Evolutionary conservation across 2,797 vertebrate species (phyloP).

Genomic region (Esox masquinongy): DNA sequence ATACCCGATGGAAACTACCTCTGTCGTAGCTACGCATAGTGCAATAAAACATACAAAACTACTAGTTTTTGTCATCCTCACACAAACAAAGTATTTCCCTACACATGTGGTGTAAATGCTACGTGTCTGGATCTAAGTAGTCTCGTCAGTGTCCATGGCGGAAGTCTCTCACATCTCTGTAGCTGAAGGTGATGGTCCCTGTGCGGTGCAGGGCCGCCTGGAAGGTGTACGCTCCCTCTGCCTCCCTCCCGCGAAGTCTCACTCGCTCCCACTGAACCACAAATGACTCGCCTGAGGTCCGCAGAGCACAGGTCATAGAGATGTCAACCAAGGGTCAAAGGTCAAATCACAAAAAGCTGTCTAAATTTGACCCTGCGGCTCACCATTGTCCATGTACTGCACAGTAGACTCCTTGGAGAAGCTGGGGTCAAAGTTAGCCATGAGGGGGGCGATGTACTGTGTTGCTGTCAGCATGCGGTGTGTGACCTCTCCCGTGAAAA

Average conservation of each 20-base stretch:
- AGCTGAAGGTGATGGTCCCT: constrained; percentile 87
- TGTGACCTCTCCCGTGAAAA: constrained; percentile 89
- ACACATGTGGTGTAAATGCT: too few species aligned
- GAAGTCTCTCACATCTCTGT: constrained; percentile 82
- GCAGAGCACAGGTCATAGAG: constrained; percentile 18
- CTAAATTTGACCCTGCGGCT: constrained; percentile 19
- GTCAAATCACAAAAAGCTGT: not conserved
- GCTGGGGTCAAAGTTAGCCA: constrained; percentile 97
- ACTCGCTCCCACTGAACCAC: constrained; percentile 95
- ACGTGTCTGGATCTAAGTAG: too few species aligned
- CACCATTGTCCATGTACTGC: constrained; percentile 91
- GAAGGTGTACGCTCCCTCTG: constrained; percentile 89
- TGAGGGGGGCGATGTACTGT: constrained; percentile 92
- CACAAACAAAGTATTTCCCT: too few species aligned
- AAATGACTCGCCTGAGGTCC: constrained; percentile 82
- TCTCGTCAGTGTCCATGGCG: not conserved
- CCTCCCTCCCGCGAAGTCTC: constrained; percentile 84
- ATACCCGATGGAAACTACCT: too few species aligned
- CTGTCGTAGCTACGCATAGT: too few species aligned
- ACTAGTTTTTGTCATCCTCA: too few species aligned
- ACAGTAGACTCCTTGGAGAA: constrained; percentile 89
- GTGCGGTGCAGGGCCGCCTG: constrained; percentile 84
- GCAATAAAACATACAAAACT: too few species aligned
- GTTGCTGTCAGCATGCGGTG: constrained; percentile 95
- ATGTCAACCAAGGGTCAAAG: not conserved